Base-by-base conservation (phyloP, 2,797 vertebrate species). In the Acanthornis magna region DNA sequence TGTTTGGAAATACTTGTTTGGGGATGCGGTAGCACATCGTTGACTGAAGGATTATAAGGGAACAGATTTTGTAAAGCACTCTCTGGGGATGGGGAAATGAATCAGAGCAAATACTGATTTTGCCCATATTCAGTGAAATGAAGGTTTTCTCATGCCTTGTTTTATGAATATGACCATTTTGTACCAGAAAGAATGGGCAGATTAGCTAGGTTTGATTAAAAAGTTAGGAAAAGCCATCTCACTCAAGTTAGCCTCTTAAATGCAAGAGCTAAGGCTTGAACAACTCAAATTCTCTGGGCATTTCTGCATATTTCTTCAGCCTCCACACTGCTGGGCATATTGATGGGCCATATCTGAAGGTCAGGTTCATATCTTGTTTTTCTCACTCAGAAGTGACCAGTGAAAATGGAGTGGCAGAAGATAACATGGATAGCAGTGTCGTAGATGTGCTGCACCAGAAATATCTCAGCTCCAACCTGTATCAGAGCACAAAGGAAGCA, bases 391-490 rank as follows among this genome's bases (percentile, higher is more conserved):
- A 94, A 32, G 19, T 38, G 8, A 78, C 36, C 63, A 70, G 13
- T 84, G 95, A 94, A 83, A 94, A 97, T 43, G 87, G 82, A 70
- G 22, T 71, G 36, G 38, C 89, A 67, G 95, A 96, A 75, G 84
- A 94, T 40, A 94, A 80, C 0, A 2, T 20, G 67, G 83, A 66
- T 18, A 76, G 67, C 82, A 90, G 50, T 2, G 82, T 97, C 43
- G 96, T 97, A 26, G 95, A 97, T 36, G 51, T 85, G n/a, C 90
- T 97, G 63, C 91, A 97, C 67, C 88, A 97, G 90, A 91, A 96
- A 38, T 97, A 97, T 20, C 88, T 97, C 38, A 86, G 85, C 85
- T 97, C 97, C 54, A 91, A 51, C 66, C 85, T 96, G 2, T 97
- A 92, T 75, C 68, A 91, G 63, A 85, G 75, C 73, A 95, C 85